Base-by-base conservation (phyloP, 2,888 invertebrate species). In the Aphodius sticticus region DNA sequence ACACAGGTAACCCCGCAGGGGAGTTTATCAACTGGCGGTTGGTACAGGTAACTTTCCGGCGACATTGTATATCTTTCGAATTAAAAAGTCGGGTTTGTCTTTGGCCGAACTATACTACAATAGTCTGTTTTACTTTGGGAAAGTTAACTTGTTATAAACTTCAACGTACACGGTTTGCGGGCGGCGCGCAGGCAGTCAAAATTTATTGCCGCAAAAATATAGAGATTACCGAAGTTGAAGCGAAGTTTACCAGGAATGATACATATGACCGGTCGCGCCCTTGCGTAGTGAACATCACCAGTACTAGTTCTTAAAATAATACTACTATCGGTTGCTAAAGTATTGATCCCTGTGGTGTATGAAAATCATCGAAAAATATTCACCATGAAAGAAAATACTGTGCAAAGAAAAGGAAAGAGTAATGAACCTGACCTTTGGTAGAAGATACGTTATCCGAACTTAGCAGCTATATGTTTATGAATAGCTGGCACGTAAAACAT, bases 101-200 rank as follows among this genome's bases (percentile, higher is more conserved):
- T 53, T 53, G 53, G 53, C 53, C 53, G 53, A 53, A 53, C 53
- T 53, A 53, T 53, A 53, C 53, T 12, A 53, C 53, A 53, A 53
- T 53, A 53, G 53, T 53, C 53, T 70, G 70, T 70, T 70, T 70
- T 70, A 70, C 70, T 72, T 72, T 53, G 12, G 16, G 16, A 74
- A 74, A 74, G 74, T 74, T 74, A 74, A 36, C 74, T 74, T 74
- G 74, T 74, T 74, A 74, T 74, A 37, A 74, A 74, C 36, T 74
- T 72, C 35, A n/a, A 36, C 74, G 70, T 4, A 7, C 36, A 36
- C 36, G 35, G 9, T 35, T 74, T 74, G n/a, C 36, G 37, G 74
- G n/a, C 35, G 26, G 1, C n/a, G 74, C 35, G 37, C 16, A 37
- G 36, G 36, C n/a, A 12, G 74, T 36, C 36, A 37, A 74, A 74